Base-by-base conservation (phyloP, 2,888 invertebrate genomes). In the Parnassius orleans region DNA sequence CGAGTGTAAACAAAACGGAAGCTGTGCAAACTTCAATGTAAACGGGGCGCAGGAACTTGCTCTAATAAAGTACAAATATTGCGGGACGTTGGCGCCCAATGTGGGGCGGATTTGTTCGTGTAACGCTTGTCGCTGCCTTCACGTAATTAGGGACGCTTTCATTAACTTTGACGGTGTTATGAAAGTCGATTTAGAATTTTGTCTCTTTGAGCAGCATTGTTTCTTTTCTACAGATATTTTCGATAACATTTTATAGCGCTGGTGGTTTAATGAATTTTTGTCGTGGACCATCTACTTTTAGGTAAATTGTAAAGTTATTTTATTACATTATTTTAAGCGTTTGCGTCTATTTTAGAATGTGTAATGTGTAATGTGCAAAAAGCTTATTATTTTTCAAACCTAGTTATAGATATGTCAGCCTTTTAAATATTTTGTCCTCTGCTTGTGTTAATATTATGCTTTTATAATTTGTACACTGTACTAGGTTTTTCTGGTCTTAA, bases 21-120 rank as follows among this genome's bases (percentile, higher is more conserved):
- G 72, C 73, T 72, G 67, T 69, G 73, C 76, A 74, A 83, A 81
- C 81, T 81, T 78, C 74, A 74, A 72, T 72, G 83, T 84, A 84
- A 87, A 88, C 86, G 72, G 73, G 76, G 72, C 67, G 76, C 48
- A 71, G 77, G 72, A 85, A 86, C 80, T 87, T 86, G 73, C 76
- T 77, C 84, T 86, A 87, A 89, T 87, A 88, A 85, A 85, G 82
- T 78, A 77, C 86, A 89, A 87, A 90, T 85, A 88, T 78, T 83
- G 85, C 74, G 84, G 82, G 69, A 69, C 72, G 73, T 67, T 73
- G 75, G 74, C 76, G 74, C 75, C 74, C 73, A 67, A 68, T 68
- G 66, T 68, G 72, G 70, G 66, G 66, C 68, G 66, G 68, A 70
- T 71, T 73, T 69, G 72, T 67, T 66, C 66, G 65, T 60, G 71